phyloP scores from a whole-genome alignment of 2,888 invertebrate genomes.

The Apocheima hispidaria region DNA sequence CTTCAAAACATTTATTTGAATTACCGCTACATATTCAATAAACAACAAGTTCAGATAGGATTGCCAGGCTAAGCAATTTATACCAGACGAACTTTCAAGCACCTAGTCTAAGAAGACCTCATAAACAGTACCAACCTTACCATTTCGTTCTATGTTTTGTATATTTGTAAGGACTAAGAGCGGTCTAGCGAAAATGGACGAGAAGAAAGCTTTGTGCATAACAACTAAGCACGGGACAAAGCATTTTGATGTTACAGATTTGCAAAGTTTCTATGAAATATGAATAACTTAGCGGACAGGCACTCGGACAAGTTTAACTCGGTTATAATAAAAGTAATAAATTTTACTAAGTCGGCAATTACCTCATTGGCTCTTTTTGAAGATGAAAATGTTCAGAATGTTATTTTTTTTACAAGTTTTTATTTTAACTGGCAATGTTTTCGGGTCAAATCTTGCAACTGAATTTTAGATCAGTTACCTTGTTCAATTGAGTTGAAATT shows the following conservation, averaged over 20 bases:
- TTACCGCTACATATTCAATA: conserved; percentile 17
- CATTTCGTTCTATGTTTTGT: neutral
- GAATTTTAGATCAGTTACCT: no score
- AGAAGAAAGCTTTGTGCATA: conserved; percentile 39
- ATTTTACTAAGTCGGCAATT: neutral
- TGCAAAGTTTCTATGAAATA: neutral
- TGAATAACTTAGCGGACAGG: neutral
- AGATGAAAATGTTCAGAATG: no score
- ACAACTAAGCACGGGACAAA: conserved; percentile 13
- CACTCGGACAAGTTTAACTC: neutral
- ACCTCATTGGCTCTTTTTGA: no score
- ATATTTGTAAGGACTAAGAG: neutral
- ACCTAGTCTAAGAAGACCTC: conserved; percentile 36
- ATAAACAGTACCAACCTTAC: neutral
- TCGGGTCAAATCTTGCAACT: no score
- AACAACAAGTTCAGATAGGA: conserved; percentile 50
- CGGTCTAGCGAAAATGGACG: conserved; percentile 34
- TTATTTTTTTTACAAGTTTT: no score
- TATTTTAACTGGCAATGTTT: no score
- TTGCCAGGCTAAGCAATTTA: conserved; percentile 53
- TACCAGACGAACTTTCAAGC: conserved; percentile 47
- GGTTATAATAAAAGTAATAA: no score
- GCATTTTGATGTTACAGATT: conserved; percentile 17
- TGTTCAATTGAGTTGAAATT: no score
- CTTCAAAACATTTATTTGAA: conserved; percentile 47